These are phyloP conservation scores for Galerucella pusilla DNA, from an alignment of 2,888 invertebrate species.

Conservation along the genomic window DNA sequence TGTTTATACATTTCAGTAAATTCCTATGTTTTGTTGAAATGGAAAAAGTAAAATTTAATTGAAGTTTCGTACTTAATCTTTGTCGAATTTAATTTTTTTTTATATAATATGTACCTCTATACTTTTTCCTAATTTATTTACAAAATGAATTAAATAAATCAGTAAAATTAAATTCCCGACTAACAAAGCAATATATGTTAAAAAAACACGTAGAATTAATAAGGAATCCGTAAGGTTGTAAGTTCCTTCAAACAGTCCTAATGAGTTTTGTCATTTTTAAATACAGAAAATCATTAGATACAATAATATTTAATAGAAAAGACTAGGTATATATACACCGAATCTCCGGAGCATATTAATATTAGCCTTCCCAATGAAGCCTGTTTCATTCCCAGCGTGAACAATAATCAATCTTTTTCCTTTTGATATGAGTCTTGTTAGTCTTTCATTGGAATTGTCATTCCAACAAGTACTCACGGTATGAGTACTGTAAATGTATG, in stretches of 20 bases:
- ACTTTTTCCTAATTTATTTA: slow-evolving; percentile 13
- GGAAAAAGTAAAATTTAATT: background rate
- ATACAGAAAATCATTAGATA: background rate
- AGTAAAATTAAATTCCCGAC: background rate
- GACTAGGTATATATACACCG: too few species aligned
- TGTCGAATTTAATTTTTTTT: too few species aligned
- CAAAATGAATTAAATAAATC: background rate
- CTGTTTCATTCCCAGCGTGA: too few species aligned
- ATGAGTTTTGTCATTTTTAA: background rate
- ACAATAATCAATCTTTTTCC: too few species aligned
- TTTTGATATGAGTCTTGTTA: too few species aligned
- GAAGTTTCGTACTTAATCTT: slow-evolving; percentile 6
- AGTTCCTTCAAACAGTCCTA: background rate
- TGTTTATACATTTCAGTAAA: slow-evolving; percentile 39
- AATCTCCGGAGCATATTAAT: too few species aligned
- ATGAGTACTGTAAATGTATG: too few species aligned
- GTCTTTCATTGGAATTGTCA: too few species aligned
- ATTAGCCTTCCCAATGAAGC: too few species aligned
- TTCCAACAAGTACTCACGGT: too few species aligned
- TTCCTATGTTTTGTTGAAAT: background rate
- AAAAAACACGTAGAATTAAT: background rate
- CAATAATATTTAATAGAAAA: too few species aligned
- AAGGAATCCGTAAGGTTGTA: background rate
- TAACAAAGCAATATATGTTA: slow-evolving; percentile 1
- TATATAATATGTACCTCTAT: too few species aligned